phyloP scores from a whole-genome alignment of 1,140 invertebrate species.

The Muscidifurax raptorellus region DNA sequence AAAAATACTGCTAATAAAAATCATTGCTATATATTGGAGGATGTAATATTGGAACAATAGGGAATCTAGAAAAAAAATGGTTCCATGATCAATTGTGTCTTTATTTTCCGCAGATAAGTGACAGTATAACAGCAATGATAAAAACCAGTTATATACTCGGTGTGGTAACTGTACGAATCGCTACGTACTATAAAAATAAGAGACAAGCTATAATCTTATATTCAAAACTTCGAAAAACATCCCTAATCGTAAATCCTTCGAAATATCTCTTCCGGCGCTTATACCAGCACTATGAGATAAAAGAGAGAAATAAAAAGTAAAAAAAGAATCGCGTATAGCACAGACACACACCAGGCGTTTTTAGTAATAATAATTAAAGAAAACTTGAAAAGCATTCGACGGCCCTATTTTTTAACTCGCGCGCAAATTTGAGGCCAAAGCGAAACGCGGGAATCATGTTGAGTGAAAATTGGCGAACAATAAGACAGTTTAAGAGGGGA shows the following conservation, averaged over 20 bases:
- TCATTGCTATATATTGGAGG: no score
- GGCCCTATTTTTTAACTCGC: constrained; percentile 57
- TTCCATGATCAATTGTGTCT: not conserved
- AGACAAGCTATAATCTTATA: constrained; percentile 7
- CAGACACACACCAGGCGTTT: constrained; percentile 50
- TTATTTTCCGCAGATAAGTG: not conserved
- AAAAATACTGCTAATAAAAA: no score
- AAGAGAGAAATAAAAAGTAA: not conserved
- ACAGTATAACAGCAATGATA: constrained; percentile 43
- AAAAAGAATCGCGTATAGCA: constrained; percentile 51
- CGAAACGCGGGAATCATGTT: constrained; percentile 52
- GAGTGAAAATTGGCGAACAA: not conserved
- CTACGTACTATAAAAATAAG: constrained; percentile 33
- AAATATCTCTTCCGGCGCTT: constrained; percentile 48
- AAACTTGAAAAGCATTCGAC: constrained; percentile 59
- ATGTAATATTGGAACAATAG: not conserved
- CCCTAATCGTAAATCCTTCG: constrained; percentile 45
- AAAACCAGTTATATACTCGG: constrained; percentile 56
- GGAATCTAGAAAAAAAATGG: not conserved
- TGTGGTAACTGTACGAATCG: constrained; percentile 61
- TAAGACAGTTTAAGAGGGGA: not conserved
- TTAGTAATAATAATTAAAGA: constrained; percentile 56
- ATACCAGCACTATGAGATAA: not conserved
- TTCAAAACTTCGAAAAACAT: constrained; percentile 20
- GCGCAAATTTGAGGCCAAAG: constrained; percentile 33